Conservation (phyloP, 1,140 invertebrate species). For the Doryteuthis pealeii region DNA sequence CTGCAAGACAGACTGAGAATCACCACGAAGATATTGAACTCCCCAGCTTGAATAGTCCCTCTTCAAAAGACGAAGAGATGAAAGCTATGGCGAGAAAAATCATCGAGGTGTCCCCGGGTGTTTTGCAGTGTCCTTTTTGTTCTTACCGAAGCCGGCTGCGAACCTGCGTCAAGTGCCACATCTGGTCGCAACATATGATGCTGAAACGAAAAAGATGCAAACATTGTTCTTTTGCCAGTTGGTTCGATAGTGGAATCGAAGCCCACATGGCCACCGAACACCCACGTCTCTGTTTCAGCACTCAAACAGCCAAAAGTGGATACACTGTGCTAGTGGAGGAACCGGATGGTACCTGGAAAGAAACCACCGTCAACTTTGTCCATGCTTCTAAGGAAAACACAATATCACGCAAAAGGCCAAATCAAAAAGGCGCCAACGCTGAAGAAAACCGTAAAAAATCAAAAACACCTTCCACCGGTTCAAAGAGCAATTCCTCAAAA, state of each 20-base stretch:
- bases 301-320: neutral
- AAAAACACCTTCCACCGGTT: neutral
- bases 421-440: neutral
- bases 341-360: slow-evolving; percentile 9
- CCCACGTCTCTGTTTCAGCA: neutral
- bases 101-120: neutral
- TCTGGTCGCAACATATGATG: slow-evolving; percentile 6
- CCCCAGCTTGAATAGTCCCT: neutral
- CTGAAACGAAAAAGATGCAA: slow-evolving; percentile 4
- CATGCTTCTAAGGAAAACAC: neutral
- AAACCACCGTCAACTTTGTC: neutral
- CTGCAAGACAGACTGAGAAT: neutral
- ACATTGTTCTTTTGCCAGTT: slow-evolving; percentile 9
- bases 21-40: neutral
- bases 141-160: neutral
- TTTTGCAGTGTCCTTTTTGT: slow-evolving; percentile 5
- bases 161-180: slow-evolving; percentile 7
- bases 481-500: neutral
- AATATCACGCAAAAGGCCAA: neutral
- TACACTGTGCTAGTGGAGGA: slow-evolving; percentile 10
- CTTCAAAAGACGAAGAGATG: slow-evolving; percentile 9
- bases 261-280: slow-evolving; percentile 3
- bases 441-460: neutral
- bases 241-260: slow-evolving; percentile 8
- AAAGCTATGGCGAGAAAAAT: neutral